phyloP scores from a whole-genome alignment of 2,113 vertebrate species.

The Burhinus oedicnemus region DNA sequence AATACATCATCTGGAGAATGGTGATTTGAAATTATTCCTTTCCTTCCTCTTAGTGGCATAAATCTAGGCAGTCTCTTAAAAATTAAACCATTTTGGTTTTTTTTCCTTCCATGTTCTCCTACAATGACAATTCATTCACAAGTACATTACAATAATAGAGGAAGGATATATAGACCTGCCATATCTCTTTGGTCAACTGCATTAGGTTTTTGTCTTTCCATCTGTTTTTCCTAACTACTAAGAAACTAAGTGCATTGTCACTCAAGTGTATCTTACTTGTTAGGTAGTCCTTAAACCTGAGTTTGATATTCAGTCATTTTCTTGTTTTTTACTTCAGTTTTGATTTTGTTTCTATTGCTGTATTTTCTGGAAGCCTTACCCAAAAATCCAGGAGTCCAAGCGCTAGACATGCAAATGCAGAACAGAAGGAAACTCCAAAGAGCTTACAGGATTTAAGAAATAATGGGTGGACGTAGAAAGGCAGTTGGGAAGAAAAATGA shows the following conservation, averaged over 20 bases:
- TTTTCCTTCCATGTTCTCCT: neutral
- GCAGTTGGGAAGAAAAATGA: neutral
- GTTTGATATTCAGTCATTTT: neutral
- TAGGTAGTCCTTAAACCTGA: neutral
- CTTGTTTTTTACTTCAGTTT: neutral
- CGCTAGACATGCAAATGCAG: neutral
- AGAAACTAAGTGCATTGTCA: neutral
- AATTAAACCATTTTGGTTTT: fast-evolving
- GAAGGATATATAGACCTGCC: neutral
- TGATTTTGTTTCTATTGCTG: neutral
- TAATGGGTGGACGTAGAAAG: neutral
- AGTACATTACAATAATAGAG: neutral
- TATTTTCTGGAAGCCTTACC: neutral
- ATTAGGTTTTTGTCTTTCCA: neutral
- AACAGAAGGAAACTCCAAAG: neutral
- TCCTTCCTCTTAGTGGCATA: neutral
- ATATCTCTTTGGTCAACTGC: neutral
- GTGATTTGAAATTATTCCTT: neutral
- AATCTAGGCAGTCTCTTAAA: neutral
- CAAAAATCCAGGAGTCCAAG: neutral
- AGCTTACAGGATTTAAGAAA: neutral
- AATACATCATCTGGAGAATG: neutral
- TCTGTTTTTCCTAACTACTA: neutral
- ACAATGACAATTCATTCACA: neutral
- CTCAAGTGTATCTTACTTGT: neutral